Percentiles rank a stretch among this genome's conserved stretches.
phyloP scores from a whole-genome alignment of 2,113 vertebrate species.

The Glaucidium brasilianum region DNA sequence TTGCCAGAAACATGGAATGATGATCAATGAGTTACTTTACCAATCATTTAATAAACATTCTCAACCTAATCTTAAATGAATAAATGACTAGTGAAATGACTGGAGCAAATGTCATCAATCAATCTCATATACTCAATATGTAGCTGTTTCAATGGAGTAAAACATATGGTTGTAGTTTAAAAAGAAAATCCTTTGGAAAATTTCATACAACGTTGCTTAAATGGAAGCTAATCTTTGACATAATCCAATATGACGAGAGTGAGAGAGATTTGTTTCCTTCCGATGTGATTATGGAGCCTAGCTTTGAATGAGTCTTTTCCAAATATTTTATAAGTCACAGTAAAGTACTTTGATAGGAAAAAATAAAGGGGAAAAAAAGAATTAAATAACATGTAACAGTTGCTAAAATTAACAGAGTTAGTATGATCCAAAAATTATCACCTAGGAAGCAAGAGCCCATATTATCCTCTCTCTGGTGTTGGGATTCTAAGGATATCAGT shows the following conservation, averaged over 20 bases:
- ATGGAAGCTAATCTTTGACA: constrained; percentile 69
- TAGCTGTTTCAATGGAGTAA: constrained; percentile 49
- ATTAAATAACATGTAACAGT: not conserved
- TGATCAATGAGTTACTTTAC: constrained; percentile 41
- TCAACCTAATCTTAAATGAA: constrained; percentile 42
- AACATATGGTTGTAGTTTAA: constrained; percentile 73
- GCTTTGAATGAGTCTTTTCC: constrained; percentile 13
- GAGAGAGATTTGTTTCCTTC: constrained; percentile 64
- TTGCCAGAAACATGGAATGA: not conserved
- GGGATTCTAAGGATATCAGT: not conserved
- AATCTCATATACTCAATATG: constrained; percentile 42
- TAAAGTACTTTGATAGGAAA: not conserved
- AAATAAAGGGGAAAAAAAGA: not conserved
- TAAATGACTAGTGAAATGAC: constrained; percentile 62
- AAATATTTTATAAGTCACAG: not conserved
- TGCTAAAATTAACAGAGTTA: not conserved
- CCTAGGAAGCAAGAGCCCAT: not conserved
- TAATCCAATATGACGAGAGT: constrained; percentile 66
- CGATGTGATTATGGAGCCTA: not conserved
- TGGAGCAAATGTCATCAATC: constrained; percentile 66
- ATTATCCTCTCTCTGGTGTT: not conserved
- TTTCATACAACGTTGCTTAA: not conserved
- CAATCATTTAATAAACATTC: constrained; percentile 56
- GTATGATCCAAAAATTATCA: not conserved
- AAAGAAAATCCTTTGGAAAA: constrained; percentile 69